A percentile compares a stretch with the other conserved stretches of the same genome.
Conservation (phyloP, 30 jellyfish, hydroid and myxozoan species). For the Catostylus mosaicus region DNA sequence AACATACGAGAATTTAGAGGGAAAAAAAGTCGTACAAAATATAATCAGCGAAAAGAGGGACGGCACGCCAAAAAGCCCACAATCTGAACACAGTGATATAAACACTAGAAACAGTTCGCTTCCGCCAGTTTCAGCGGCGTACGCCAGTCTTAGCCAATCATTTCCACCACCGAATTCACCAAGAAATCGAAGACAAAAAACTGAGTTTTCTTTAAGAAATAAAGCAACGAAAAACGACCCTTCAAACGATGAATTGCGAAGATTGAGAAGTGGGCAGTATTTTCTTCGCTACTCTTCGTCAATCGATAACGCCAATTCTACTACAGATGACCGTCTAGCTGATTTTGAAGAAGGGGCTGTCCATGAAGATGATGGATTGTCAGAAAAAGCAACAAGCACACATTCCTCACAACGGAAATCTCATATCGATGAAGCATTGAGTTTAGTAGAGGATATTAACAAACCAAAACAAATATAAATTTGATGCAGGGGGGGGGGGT, state of each 20-base stretch:
- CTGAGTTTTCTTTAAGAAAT: neutral
- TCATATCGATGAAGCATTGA: neutral
- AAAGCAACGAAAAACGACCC: neutral
- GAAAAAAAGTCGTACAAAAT: neutral
- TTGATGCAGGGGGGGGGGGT: neutral
- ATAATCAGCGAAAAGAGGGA: neutral
- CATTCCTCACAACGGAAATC: neutral
- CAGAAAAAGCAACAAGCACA: neutral
- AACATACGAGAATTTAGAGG: neutral
- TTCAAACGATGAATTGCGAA: slow-evolving; percentile 45
- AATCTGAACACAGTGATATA: neutral
- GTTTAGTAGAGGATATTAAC: neutral
- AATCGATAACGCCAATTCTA: neutral
- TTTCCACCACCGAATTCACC: slow-evolving; percentile 53
- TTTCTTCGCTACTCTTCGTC: slow-evolving; percentile 54
- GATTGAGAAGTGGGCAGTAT: slow-evolving; percentile 61
- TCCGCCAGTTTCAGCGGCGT: slow-evolving; percentile 36
- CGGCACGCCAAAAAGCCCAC: neutral
- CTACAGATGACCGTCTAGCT: neutral
- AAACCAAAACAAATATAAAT: neutral
- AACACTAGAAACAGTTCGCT: neutral
- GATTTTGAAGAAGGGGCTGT: neutral
- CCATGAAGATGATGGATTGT: neutral
- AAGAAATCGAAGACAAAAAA: neutral
- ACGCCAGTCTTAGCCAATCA: neutral